Base-by-base conservation (phyloP, 1,140 invertebrate genomes). In the Listronotus bonariensis region DNA sequence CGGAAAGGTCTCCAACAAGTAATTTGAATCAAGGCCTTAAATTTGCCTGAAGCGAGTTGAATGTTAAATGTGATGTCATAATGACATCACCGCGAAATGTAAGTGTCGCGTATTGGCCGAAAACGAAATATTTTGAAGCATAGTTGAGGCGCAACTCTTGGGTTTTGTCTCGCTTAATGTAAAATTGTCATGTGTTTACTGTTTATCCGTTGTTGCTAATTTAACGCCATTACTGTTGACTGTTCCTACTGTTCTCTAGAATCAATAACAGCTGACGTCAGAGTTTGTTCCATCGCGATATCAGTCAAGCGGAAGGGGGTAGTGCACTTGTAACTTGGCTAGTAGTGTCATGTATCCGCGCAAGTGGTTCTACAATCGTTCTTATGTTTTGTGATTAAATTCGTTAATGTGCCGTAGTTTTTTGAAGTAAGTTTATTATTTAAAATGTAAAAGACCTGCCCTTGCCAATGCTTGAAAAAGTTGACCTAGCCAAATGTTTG, bases 291-390 rank as follows among this genome's bases (percentile, higher is more conserved):
- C 58, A 68, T 74, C 72, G 74, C 73, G 73, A 72, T 75, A 75
- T 74, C 72, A 75, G 69, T 62, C 15, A 65, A 67, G 67, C 59
- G 61, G 70, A 34, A 70, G 68, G 68, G 74, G 72, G 70, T 68
- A 76, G 74, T 77, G 74, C 76, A 76, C 74, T 77, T 77, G 74
- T 77, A 76, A 75, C 72, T 76, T 77, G 71, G 76, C 72, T 77
- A 76, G 76, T 77, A 77, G 76, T 77, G 76, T 76, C 70, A 77
- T 77, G 74, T 76, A 77, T 75, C 63, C 72, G 74, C 72, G 76
- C 76, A 75, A 77, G 76, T 77, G 73, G 70, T 69, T 76, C 65
- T 72, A 57, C 64, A 61, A 76, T 71, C 72, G 74, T 70, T 72
- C 68, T 73, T 66, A 72, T 76, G 75, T 74, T 74, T 74, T 72